These are phyloP conservation scores for Tolmerus cingulatus DNA, from an alignment of 2,888 invertebrate species.

Conservation along the genomic window DNA sequence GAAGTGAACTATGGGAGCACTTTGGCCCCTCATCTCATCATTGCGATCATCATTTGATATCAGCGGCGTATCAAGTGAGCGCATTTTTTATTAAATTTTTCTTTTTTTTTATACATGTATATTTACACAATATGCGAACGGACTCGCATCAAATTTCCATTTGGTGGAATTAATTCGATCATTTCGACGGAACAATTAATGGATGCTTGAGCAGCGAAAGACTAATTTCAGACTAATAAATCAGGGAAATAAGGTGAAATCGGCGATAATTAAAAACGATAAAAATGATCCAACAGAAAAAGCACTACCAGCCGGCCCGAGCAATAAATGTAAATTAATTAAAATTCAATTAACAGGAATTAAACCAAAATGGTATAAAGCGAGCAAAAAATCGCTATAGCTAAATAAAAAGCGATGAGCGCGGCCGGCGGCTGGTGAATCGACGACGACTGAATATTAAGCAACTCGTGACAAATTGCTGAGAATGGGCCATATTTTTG, in stretches of 20 bases:
- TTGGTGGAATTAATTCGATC: constrained; percentile 26
- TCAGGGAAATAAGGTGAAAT: constrained; percentile 37
- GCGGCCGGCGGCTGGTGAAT: not conserved
- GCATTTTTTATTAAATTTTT: not conserved
- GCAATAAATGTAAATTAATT: constrained; percentile 36
- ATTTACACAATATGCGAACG: not conserved
- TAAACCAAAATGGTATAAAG: not conserved
- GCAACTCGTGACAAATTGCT: constrained; percentile 34
- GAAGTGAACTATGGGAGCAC: not conserved
- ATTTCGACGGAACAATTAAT: constrained; percentile 37
- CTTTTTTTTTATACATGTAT: too few species aligned
- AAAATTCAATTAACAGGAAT: constrained; percentile 39
- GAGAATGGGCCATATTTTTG: constrained; percentile 27
- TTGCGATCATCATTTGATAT: not conserved
- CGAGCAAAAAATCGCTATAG: not conserved
- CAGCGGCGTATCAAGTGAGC: not conserved
- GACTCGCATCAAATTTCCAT: constrained; percentile 17
- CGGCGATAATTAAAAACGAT: constrained; percentile 31
- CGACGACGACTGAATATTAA: not conserved
- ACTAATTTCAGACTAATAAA: constrained; percentile 34
- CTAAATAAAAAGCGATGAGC: not conserved
- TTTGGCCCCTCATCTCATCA: not conserved
- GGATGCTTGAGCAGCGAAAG: constrained; percentile 26
- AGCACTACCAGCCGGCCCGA: not conserved
- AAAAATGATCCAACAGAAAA: not conserved